These are phyloP conservation scores for Hypsibius dujardini DNA, from an alignment of 1,140 invertebrate species.

Conservation along the genomic window DNA sequence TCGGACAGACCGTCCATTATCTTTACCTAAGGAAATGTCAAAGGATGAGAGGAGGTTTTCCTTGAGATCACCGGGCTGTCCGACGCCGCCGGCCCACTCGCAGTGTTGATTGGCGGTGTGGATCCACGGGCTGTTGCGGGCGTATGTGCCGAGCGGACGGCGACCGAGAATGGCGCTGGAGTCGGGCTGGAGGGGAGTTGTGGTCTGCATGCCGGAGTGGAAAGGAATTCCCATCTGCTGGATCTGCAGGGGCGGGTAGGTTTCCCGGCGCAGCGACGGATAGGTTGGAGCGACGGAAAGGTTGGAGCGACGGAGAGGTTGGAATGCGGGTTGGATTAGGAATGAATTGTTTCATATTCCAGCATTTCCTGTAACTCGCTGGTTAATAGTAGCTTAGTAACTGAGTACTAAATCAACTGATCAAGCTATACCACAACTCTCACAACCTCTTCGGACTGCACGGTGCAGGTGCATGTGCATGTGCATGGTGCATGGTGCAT, in stretches of 20 bases:
- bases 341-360: constrained; percentile 24
- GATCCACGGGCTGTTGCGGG: background rate
- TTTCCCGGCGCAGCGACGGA: constrained; percentile 17
- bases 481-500: too few relatives aligned
- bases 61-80: background rate
- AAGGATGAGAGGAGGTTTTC: background rate
- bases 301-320: constrained; percentile 40
- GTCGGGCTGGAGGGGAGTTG: constrained; percentile 35
- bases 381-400: too few relatives aligned
- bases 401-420: too few relatives aligned
- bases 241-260: constrained; percentile 17
- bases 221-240: constrained; percentile 19
- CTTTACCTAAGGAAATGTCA: constrained; percentile 4
- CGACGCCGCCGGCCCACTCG: background rate
- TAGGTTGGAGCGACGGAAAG: constrained; percentile 31
- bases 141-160: background rate
- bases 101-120: background rate
- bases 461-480: too few relatives aligned
- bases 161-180: constrained; percentile 23
- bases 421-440: too few relatives aligned
- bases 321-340: constrained; percentile 45
- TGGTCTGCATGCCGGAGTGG: constrained; percentile 42
- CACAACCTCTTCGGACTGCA: too few relatives aligned
- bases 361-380: too few relatives aligned
- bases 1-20: background rate